Evolutionary conservation across 2,888 invertebrate genomes (phyloP), one percentile per base, ranked within the genome.

Genomic region (Ophonus ardosiacus): DNA sequence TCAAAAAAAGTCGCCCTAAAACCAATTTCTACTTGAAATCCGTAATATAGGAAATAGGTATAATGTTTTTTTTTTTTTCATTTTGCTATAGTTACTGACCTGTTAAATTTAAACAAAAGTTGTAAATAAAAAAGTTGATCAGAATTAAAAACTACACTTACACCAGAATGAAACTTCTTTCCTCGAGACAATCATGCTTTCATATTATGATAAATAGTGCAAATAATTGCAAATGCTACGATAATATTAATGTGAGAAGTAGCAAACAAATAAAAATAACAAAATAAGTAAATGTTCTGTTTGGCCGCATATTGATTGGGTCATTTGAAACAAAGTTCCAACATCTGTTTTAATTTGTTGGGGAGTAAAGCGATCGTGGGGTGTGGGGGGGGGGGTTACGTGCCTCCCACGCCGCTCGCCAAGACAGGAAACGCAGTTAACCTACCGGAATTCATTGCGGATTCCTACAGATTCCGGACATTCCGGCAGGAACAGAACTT

Each of bases 391-490:
- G 40, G 56, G 24, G 61, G 40, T 57, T 18, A 74, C 83, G 83
- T 68, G 65, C 68, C 59, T 24, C 65, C 51, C 43, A 24, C 40
- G 21, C 61, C 43, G 61, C 24, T 57, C 78, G 51, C 76, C 63
- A 84, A 76, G 84, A 84, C 84, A 85, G 79, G 80, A 85, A 85
- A 85, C 79, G 80, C 85, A 85, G 85, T 85, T 85, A 85, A 85
- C 85, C 85, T 85, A 85, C 80, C 80, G 85, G 85, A 85, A 85
- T 85, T 85, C 85, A 85, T 85, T 85, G 85, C 71, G 85, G 80
- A 85, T 85, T 85, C 85, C 80, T 80, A 85, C 85, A 80, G 85
- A 85, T 85, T 85, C 85, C 80, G 68, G 68, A 85, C 79, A 85
- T 85, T 85, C 85, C 85, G 51, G 21, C 80, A 17, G 56, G 84